A percentile compares a stretch with the other conserved stretches of the same genome.
phyloP scores from a whole-genome alignment of 1,140 invertebrate species.

The Xylocopa sonorina region DNA sequence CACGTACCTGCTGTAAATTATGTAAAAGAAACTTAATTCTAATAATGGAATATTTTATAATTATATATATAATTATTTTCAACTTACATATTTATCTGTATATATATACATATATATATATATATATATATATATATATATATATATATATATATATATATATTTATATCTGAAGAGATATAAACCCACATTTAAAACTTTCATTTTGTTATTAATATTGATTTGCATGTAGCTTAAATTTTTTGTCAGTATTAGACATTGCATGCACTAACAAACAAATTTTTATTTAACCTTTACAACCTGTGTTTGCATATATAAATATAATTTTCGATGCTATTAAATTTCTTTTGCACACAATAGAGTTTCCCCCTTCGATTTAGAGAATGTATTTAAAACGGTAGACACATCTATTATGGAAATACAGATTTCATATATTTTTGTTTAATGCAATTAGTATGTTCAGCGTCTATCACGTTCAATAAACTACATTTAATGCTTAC shows the following conservation, averaged over 20 bases:
- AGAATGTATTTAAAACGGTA: not conserved
- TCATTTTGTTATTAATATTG: not conserved
- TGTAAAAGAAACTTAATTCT: not conserved
- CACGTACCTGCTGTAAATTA: not conserved
- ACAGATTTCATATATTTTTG: slow-evolving; percentile 14
- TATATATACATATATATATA: not conserved
- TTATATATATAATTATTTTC: not conserved
- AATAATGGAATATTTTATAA: not conserved
- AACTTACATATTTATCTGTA: not conserved
- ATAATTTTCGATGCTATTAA: no score
- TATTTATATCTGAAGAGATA: slow-evolving; percentile 1
- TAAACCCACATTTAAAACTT: not conserved
- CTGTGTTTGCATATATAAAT: no score
- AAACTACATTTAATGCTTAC: slow-evolving; percentile 52
- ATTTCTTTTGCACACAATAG: not conserved
- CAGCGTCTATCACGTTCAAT: slow-evolving; percentile 37
- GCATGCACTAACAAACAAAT: slow-evolving; percentile 47
- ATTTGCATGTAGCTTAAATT: slow-evolving; percentile 29
- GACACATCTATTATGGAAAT: not conserved
- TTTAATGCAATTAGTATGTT: slow-evolving; percentile 34
- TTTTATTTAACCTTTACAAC: slow-evolving; percentile 34
- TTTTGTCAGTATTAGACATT: not conserved
- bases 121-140: not conserved
- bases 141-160: no score
- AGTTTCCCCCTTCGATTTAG: not conserved